phyloP scores from a whole-genome alignment of 2,888 invertebrate genomes.

The Andricus curvator region DNA sequence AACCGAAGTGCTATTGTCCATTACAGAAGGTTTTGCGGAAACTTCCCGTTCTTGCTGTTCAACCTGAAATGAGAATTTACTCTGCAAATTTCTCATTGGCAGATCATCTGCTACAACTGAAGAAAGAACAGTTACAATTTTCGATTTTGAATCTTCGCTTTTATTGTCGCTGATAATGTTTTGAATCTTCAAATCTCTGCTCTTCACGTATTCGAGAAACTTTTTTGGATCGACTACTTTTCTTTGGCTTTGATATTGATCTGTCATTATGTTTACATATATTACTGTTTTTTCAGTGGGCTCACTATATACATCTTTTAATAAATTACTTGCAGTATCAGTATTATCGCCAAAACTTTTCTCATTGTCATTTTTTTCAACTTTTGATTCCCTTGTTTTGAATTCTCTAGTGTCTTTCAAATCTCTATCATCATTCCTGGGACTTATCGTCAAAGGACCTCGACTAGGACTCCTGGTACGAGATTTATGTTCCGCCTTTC shows the following conservation, averaged over 20 bases:
- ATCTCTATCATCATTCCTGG: background rate
- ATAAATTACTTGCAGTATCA: background rate
- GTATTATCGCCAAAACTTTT: slow-evolving; percentile 18
- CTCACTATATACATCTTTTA: slow-evolving; percentile 2
- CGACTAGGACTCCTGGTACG: slow-evolving; percentile 60
- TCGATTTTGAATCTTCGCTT: slow-evolving; percentile 47
- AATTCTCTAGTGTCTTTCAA: background rate
- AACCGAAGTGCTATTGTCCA: slow-evolving; percentile 67
- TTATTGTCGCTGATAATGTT: slow-evolving; percentile 15
- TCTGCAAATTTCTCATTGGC: slow-evolving; percentile 23
- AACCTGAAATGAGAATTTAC: slow-evolving; percentile 49
- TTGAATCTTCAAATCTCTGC: slow-evolving; percentile 52
- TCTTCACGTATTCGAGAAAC: slow-evolving; percentile 60
- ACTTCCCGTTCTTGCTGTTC: slow-evolving; percentile 65
- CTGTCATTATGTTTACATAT: slow-evolving; percentile 65
- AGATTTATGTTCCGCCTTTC: slow-evolving; percentile 48
- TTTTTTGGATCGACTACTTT: slow-evolving; percentile 61
- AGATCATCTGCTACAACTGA: slow-evolving; percentile 51
- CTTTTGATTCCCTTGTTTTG: background rate
- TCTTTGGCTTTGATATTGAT: slow-evolving; percentile 56
- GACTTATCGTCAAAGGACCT: slow-evolving; percentile 59
- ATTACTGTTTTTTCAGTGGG: slow-evolving; percentile 59
- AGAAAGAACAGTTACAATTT: slow-evolving; percentile 61
- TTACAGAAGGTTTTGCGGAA: slow-evolving; percentile 65
- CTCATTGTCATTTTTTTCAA: background rate